Base-by-base conservation (phyloP, 1,140 invertebrate species). In the Macrobrachium rosenbergii region DNA sequence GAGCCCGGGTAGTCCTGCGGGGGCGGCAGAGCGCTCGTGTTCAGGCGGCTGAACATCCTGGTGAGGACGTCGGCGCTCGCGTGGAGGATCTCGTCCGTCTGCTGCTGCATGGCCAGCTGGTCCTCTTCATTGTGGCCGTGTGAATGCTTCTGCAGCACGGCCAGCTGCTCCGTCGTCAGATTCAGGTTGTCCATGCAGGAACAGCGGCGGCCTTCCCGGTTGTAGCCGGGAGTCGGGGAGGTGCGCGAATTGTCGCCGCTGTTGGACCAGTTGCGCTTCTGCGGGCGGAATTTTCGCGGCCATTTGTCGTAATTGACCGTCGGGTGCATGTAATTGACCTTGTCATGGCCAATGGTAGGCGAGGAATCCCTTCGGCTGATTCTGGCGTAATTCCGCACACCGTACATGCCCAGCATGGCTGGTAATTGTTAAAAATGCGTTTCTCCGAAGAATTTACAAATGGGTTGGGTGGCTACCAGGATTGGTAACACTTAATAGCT, bases 261-360 rank as follows among this genome's bases (percentile, higher is more conserved):
- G 73, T 28, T 77, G 43, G n/a, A 58, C 60, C 77, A 84, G 16
- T 60, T 77, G 77, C 83, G 43, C 52, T 52, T 52, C 69, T 79
- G 82, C 23, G 88, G 90, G n/a, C 89, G 83, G 28, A 90, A 73
- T 75, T 87, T 86, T 11, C 89, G 62, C 14, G 89, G 89, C 21
- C 78, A 85, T 90, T 91, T 91, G 73, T 91, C 91, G 88, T 91
- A 91, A 75, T 91, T 91, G 23, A 90, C 87, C n/a, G 80, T 88
- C 37, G 90, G 90, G 83, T 90, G 90, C 79, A 90, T 90, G 89
- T 89, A 90, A 85, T 90, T 90, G 83, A 91, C 89, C 19, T 89
- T 83, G 64, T 91, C 91, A 72, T 91, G 91, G 21, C 90, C 90
- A 11, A 90, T 88, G 14, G 83, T 90, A 11, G 78, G 85, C 19